phyloP scores from a whole-genome alignment of 2,888 invertebrate genomes.

The Troides aeacus region DNA sequence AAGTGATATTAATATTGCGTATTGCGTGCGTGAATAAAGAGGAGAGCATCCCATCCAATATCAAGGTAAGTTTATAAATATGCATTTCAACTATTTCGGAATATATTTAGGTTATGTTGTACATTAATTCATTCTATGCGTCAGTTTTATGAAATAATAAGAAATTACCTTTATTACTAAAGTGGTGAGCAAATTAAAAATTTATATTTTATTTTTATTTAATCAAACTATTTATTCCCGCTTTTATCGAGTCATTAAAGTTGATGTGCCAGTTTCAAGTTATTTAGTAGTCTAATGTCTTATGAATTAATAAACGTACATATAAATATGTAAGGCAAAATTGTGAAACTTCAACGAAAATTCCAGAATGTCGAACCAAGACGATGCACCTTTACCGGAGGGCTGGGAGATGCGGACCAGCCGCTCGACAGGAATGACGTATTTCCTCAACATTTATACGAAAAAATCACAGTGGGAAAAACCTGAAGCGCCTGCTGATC shows the following conservation, averaged over 20 bases:
- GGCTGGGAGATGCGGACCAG: conserved; percentile 97
- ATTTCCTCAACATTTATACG: conserved; percentile 96
- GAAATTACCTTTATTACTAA: not conserved
- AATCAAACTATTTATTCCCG: not conserved
- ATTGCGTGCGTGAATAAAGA: not conserved
- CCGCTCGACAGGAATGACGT: conserved; percentile 93
- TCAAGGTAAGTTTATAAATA: conserved; percentile 2
- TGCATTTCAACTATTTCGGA: not conserved
- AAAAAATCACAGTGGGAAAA: conserved; percentile 99
- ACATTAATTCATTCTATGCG: not conserved
- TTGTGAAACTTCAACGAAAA: conserved; percentile 34
- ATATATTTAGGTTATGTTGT: not conserved
- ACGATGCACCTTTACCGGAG: conserved; percentile 84
- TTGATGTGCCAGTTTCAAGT: not conserved
- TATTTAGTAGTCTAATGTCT: not conserved
- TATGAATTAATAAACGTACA: conserved; percentile 1
- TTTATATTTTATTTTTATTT: not conserved
- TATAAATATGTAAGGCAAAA: not conserved
- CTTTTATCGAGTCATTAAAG: not conserved
- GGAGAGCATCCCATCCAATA: not conserved
- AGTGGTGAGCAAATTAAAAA: conserved; percentile 12
- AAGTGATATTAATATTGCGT: not conserved
- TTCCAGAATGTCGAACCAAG: conserved; percentile 74
- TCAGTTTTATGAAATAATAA: not conserved
- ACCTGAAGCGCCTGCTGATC: conserved; percentile 91